Evolutionary conservation across 1,140 invertebrate genomes (phyloP), one percentile per base, ranked within the genome.

Genomic region (Drosophila teissieri): DNA sequence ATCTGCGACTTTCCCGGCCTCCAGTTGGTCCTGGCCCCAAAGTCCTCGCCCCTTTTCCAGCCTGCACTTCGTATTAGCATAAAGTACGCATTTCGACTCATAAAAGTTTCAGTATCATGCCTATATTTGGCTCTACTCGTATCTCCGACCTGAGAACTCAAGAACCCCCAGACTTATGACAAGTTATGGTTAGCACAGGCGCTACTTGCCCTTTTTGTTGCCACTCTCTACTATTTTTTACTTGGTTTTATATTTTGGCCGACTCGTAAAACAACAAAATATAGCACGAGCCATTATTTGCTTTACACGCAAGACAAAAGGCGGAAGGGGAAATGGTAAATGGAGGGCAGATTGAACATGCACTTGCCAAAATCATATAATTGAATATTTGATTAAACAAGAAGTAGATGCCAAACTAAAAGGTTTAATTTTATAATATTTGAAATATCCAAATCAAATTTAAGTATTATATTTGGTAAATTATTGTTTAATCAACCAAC

Each of bases 61-160:
- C 58, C 39, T 22, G 42, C 31, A 42, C 36, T 62, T 52, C 44
- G 44, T 40, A 82, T 80, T 80, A 82, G 64, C 74, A 78, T 74
- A 82, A 78, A 82, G 80, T 77, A 73, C 75, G 63, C 60, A 72
- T 72, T 81, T 81, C 54, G 69, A 60, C 60, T 77, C 81, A 65
- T 83, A 83, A 83, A 83, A 83, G 80, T 83, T 82, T 83, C 80
- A 78, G 80, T 78, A 78, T 67, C 73, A 81, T 77, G 73, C 73
- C 73, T 61, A 58, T 77, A 76, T 69, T 69, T 56, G 27, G 36
- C 44, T 48, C 37, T 48, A 44, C 64, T 65, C 45, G 15, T 68
- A 73, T 68, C 56, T 65, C 54, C 36, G 54, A 61, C 37, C 64
- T 42, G 61, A 40, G 51, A 63, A 42, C 72, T 54, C 39, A 46